A percentile compares a stretch with the other conserved stretches of the same genome.
Conservation (phyloP, 2,888 invertebrate genomes). For the Diarsia mendica region DNA sequence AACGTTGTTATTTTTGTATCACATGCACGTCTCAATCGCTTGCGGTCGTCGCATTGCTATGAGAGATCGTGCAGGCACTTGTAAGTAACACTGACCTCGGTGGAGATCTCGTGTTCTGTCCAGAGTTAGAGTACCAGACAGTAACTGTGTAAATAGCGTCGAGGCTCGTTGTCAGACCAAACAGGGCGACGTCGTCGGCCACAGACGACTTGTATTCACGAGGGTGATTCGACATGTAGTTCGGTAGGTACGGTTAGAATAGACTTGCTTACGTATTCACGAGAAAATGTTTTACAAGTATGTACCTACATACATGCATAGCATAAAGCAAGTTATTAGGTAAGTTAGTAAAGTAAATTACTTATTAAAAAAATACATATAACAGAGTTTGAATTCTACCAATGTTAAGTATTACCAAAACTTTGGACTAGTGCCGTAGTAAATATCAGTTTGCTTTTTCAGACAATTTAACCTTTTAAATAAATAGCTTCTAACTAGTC, state of each 20-base stretch:
- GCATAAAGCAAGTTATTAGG: not conserved
- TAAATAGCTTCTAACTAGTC: not conserved
- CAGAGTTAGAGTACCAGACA: constrained; percentile 12
- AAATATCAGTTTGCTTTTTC: not conserved
- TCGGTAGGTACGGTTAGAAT: not conserved
- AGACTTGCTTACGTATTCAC: not conserved
- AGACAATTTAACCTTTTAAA: not conserved
- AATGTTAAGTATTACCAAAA: not conserved
- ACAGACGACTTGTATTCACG: constrained; percentile 46
- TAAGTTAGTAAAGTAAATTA: not conserved
- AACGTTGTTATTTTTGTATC: constrained; percentile 8
- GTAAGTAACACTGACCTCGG: constrained; percentile 58
- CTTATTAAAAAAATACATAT: not conserved
- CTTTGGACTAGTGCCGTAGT: not conserved
- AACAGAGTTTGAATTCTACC: not conserved
- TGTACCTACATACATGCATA: not conserved
- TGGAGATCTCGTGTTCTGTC: constrained; percentile 46
- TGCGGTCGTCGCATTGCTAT: constrained; percentile 43
- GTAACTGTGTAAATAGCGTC: constrained; percentile 52
- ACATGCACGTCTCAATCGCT: constrained; percentile 31
- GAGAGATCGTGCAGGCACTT: constrained; percentile 36
- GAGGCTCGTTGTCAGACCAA: constrained; percentile 47
- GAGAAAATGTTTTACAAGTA: not conserved
- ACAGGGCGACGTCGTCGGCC: constrained; percentile 22
- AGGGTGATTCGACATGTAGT: constrained; percentile 26